Evolutionary conservation across 2,888 invertebrate species (phyloP).

Genomic region (Oegoconia quadripuncta): DNA sequence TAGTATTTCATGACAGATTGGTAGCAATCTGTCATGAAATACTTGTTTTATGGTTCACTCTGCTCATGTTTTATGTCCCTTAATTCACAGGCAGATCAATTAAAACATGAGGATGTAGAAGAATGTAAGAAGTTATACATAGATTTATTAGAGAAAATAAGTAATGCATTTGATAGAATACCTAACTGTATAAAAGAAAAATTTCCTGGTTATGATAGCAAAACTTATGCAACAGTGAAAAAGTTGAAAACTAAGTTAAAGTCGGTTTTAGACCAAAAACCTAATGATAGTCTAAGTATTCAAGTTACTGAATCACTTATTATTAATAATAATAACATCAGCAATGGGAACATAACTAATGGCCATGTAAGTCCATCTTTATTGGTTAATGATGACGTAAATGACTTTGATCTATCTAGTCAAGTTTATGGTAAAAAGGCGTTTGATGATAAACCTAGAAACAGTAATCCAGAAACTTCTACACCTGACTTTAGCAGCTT

Average conservation of each 20-base stretch:
- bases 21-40: too few relatives aligned
- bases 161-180: constrained; percentile 80
- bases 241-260: constrained; percentile 79
- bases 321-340: constrained; percentile 6
- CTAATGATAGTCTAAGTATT: constrained; percentile 34
- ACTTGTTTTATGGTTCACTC: too few relatives aligned
- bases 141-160: constrained; percentile 82
- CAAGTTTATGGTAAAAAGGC: constrained; percentile 26
- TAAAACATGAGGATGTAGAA: constrained; percentile 36
- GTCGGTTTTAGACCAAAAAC: constrained; percentile 55
- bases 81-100: constrained; percentile 29
- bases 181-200: constrained; percentile 80
- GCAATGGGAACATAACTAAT: constrained; percentile 28
- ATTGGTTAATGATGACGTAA: constrained; percentile 30
- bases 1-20: too few relatives aligned
- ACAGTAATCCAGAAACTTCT: constrained; percentile 34
- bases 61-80: too few relatives aligned
- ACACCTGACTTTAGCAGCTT: constrained; percentile 45
- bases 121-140: constrained; percentile 75
- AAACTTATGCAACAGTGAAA: constrained; percentile 77
- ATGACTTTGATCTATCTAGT: constrained; percentile 45
- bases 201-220: constrained; percentile 80
- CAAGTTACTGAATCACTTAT: constrained; percentile 22
- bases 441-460: constrained; percentile 12
- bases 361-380: constrained; percentile 32